Base-by-base conservation (phyloP, 2,113 vertebrate species). In the Malurus elegans region DNA sequence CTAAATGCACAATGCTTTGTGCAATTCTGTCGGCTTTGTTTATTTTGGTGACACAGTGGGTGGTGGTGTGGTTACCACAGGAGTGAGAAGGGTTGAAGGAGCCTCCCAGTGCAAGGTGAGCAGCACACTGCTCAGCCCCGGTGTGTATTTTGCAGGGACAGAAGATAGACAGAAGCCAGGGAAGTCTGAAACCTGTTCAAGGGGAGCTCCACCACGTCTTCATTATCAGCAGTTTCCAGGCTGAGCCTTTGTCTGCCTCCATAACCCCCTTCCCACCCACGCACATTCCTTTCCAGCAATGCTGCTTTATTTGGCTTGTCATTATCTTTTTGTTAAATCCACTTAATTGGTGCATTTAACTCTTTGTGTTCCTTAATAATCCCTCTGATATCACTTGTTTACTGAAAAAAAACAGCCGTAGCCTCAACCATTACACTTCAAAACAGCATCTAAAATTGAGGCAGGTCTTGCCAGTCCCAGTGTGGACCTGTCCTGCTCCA, bases 261-360 rank as follows among this genome's bases (percentile, higher is more conserved):
- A 38, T 73, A 92, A 96, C 51, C 95, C 92, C 81, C 44, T 80
- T 90, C 79, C 91, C 88, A 91, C 94, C 80, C 94, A 97, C 95
- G 24, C 93, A 93, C 93, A 95, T 95, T 96, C 96, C 93, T 95
- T 89, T 65, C 89, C 53, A 91, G 80, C 76, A 89, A 48, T 26
- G 86, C 65, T 92, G 65, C 65, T 93, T 96, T 92, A 86, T 89
- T 97, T 95, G 91, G 87, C 94, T 92, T 86, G 73, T 76, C 74
- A 70, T 79, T 95, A 91, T 94, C 86, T 95, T 89, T 60, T 67
- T 65, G 20, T 87, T 89, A 95, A 89, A 91, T 34, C 23, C 80
- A 81, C 42, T 95, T 91, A 95, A 96, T 90, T 75, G 62, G 45
- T 24, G 26, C 36, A 15, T 89, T 96, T 97, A 96, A 97, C 94